These are phyloP conservation scores for Petrocephalus microphthalmus DNA, from an alignment of 2,113 vertebrate species.

Conservation along the genomic window DNA sequence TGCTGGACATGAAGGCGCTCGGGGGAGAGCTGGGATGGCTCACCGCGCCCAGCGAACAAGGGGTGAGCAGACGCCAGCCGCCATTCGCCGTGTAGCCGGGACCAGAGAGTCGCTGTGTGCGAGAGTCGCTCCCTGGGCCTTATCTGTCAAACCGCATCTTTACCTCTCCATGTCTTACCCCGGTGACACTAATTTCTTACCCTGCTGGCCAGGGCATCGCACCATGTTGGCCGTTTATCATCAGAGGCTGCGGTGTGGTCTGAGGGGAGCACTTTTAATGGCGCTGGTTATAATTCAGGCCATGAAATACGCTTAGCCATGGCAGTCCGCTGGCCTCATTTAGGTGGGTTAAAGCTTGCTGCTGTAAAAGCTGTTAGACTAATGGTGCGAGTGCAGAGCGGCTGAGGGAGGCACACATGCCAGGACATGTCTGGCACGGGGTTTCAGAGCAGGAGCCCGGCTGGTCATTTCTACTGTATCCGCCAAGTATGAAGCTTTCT, in stretches of 20 bases:
- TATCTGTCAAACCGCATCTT: too few relatives aligned
- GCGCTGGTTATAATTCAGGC: neutral
- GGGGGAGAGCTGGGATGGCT: constrained; percentile 91
- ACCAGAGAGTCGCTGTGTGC: too few relatives aligned
- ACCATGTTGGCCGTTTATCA: neutral
- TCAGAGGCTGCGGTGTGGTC: neutral
- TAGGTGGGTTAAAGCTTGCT: constrained; percentile 1
- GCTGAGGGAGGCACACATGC: neutral
- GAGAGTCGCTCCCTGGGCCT: neutral
- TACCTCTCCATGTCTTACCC: too few relatives aligned
- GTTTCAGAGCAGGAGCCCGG: neutral
- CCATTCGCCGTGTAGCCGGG: neutral
- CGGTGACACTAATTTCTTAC: too few relatives aligned
- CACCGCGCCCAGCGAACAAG: constrained; percentile 75
- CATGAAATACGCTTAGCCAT: neutral
- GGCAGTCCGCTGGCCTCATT: neutral
- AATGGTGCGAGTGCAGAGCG: neutral
- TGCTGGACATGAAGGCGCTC: constrained; percentile 81
- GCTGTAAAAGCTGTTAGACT: neutral
- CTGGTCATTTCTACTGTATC: neutral
- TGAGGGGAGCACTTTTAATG: neutral
- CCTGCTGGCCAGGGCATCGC: neutral
- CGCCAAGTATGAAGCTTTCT: neutral
- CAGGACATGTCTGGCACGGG: neutral
- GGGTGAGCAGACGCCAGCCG: constrained; percentile 66